These are phyloP conservation scores for Meloe dianella DNA, from an alignment of 2,888 invertebrate species.

Conservation along the genomic window DNA sequence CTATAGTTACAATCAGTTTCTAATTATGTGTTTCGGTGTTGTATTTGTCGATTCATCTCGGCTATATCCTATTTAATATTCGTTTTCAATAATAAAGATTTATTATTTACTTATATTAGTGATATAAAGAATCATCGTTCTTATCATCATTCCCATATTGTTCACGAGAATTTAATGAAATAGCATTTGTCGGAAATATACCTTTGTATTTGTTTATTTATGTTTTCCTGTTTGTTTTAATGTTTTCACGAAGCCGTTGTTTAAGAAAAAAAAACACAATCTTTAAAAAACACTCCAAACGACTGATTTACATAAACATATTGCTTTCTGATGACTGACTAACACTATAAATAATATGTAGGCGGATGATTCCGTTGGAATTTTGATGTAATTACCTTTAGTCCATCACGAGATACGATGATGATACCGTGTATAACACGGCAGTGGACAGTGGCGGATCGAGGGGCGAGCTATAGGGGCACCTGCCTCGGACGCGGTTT, in stretches of 20 bases:
- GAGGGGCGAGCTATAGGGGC: too few relatives aligned
- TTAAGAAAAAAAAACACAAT: not conserved
- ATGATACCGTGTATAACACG: too few relatives aligned
- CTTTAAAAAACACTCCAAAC: not conserved
- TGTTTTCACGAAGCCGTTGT: not conserved
- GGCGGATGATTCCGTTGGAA: slow-evolving; percentile 5
- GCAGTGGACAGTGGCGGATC: too few relatives aligned
- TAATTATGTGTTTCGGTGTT: not conserved
- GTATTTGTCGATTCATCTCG: not conserved
- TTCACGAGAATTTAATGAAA: not conserved
- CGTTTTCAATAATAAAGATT: not conserved
- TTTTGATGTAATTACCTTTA: not conserved
- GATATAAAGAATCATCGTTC: not conserved
- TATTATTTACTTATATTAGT: not conserved
- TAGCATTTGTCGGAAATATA: slow-evolving; percentile 1
- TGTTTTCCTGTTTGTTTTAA: slow-evolving; percentile 9
- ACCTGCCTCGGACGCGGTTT: too few relatives aligned
- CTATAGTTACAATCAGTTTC: not conserved
- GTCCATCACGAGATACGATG: not conserved
- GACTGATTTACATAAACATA: not conserved
- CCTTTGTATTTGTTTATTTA: slow-evolving; percentile 13
- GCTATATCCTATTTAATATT: not conserved
- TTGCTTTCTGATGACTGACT: slow-evolving; percentile 1
- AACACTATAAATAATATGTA: not conserved
- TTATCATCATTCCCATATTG: not conserved